phyloP scores from a whole-genome alignment of 2,113 vertebrate species.

The Atrichornis clamosus region DNA sequence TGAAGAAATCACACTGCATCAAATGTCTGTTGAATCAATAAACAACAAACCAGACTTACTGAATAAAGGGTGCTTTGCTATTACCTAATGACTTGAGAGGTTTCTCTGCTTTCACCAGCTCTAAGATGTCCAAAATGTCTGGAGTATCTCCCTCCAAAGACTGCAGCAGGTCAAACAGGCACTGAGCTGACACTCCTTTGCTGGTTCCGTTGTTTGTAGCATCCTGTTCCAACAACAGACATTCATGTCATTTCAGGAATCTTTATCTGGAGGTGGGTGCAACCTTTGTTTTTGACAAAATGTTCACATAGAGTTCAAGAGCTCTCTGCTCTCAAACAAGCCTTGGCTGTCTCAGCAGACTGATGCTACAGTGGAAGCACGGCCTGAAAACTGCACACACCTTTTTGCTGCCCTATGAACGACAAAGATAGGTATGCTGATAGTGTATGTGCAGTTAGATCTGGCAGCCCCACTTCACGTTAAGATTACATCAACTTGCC shows the following conservation, averaged over 20 bases:
- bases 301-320: not conserved
- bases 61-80: not conserved
- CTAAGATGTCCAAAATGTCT: constrained; percentile 90
- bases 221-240: constrained; percentile 65
- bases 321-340: not conserved
- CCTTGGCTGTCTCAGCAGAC: not conserved
- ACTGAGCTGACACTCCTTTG: constrained; percentile 96
- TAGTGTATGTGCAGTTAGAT: not conserved
- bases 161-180: constrained; percentile 93
- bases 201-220: constrained; percentile 79
- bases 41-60: not conserved
- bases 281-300: not conserved
- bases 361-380: not conserved
- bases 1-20: not conserved
- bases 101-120: constrained; percentile 96
- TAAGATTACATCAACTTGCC: not conserved
- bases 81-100: constrained; percentile 95
- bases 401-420: not conserved
- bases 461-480: not conserved
- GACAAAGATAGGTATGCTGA: not conserved
- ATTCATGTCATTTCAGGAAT: not conserved
- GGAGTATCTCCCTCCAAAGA: constrained; percentile 92
- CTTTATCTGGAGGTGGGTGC: not conserved
- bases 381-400: not conserved
- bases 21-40: not conserved